Conservation (phyloP, 2,113 vertebrate genomes). For the Heteronetta atricapilla region DNA sequence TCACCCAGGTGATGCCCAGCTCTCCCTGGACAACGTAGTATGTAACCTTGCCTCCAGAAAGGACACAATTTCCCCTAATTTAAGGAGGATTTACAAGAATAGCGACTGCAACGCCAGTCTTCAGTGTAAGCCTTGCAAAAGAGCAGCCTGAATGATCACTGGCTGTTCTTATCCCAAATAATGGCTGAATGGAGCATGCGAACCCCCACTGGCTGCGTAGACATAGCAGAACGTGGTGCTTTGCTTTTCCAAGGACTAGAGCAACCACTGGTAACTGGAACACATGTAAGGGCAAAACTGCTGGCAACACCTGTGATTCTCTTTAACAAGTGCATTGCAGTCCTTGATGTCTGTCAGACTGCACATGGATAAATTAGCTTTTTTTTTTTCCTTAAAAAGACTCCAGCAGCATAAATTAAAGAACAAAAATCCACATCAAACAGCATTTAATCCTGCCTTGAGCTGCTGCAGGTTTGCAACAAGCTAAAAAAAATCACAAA, state of each 20-base stretch:
- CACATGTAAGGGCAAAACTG: background rate
- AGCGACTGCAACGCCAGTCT: background rate
- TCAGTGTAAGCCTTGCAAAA: background rate
- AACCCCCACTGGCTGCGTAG: rapidly evolving
- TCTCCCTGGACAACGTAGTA: background rate
- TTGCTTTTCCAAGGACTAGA: background rate
- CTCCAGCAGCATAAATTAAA: background rate
- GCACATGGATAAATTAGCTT: background rate
- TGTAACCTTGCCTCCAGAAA: background rate
- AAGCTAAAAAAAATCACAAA: background rate
- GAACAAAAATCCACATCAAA: background rate
- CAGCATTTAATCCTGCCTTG: background rate
- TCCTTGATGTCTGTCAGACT: background rate
- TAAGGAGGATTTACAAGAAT: background rate
- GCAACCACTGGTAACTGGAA: background rate
- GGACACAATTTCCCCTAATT: background rate
- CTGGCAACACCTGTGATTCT: background rate
- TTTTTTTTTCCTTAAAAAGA: background rate
- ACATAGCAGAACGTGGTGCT: background rate
- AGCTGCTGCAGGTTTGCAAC: background rate
- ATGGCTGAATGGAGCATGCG: rapidly evolving
- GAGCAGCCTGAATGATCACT: rapidly evolving
- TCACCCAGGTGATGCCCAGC: background rate
- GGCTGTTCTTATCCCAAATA: background rate
- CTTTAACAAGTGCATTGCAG: background rate